phyloP scores from a whole-genome alignment of 2,113 vertebrate species.

The Cairina moschata region DNA sequence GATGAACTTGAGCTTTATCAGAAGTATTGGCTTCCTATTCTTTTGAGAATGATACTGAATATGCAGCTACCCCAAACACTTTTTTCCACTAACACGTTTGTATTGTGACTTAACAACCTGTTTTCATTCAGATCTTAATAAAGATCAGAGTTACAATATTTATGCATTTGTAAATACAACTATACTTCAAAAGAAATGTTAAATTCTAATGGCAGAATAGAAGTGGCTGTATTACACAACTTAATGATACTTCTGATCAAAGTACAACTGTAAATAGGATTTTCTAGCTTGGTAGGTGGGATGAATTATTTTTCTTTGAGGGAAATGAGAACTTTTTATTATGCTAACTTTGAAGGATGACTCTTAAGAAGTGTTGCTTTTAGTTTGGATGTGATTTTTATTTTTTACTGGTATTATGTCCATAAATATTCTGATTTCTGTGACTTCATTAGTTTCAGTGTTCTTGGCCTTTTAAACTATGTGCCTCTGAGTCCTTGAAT shows the following conservation, averaged over 20 bases:
- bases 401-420: constrained; percentile 78
- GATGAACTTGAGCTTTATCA: constrained; percentile 75
- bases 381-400: constrained; percentile 74
- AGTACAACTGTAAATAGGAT: constrained; percentile 82
- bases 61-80: constrained; percentile 58
- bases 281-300: constrained; percentile 82
- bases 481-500: constrained; percentile 83
- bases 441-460: constrained; percentile 79
- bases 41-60: constrained; percentile 68
- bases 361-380: constrained; percentile 72
- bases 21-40: constrained; percentile 76
- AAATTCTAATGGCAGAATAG: constrained; percentile 70
- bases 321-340: constrained; percentile 80
- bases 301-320: constrained; percentile 83
- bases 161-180: constrained; percentile 85
- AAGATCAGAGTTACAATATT: constrained; percentile 75
- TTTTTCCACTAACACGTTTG: constrained; percentile 77
- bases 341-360: constrained; percentile 80
- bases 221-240: constrained; percentile 65
- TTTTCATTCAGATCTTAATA: constrained; percentile 66
- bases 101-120: constrained; percentile 78
- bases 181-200: constrained; percentile 66
- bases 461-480: constrained; percentile 81
- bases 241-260: constrained; percentile 74
- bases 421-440: constrained; percentile 67